A percentile compares a stretch with the other conserved stretches of the same genome.
Evolutionary conservation across 2,113 vertebrate species (phyloP).

Genomic region (Notechis scutatus): DNA sequence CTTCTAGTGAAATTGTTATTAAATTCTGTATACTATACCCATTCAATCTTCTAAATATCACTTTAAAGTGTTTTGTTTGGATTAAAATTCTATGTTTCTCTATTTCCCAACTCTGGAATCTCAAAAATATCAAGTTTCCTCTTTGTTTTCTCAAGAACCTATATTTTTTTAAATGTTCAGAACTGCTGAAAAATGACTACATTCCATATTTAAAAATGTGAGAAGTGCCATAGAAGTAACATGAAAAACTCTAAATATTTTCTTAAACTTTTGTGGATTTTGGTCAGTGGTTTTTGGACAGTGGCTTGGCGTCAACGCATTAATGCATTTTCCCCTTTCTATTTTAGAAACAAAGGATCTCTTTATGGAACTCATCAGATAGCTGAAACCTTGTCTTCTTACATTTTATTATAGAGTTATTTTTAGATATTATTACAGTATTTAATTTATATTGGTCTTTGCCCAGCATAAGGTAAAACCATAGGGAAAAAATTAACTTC

Average conservation of each 20-base stretch:
- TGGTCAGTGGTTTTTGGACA: neutral
- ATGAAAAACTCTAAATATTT: neutral
- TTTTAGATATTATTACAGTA: neutral
- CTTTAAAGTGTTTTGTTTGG: neutral
- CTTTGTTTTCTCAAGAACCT: neutral
- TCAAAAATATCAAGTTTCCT: neutral
- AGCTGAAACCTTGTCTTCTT: neutral
- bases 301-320: neutral
- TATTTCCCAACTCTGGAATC: neutral
- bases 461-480: neutral
- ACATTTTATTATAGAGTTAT: neutral
- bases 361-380: neutral
- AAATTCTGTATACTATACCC: neutral
- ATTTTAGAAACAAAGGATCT: neutral
- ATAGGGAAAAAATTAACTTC: neutral
- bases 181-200: neutral
- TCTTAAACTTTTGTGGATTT: neutral
- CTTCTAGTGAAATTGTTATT: neutral
- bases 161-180: neutral
- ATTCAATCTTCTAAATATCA: neutral
- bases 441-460: neutral
- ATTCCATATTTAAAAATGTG: neutral
- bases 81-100: neutral
- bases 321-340: neutral
- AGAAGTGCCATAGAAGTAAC: neutral